Percentiles rank a stretch among this genome's conserved stretches.
phyloP scores from a whole-genome alignment of 2,113 vertebrate genomes.

The Columbina picui region DNA sequence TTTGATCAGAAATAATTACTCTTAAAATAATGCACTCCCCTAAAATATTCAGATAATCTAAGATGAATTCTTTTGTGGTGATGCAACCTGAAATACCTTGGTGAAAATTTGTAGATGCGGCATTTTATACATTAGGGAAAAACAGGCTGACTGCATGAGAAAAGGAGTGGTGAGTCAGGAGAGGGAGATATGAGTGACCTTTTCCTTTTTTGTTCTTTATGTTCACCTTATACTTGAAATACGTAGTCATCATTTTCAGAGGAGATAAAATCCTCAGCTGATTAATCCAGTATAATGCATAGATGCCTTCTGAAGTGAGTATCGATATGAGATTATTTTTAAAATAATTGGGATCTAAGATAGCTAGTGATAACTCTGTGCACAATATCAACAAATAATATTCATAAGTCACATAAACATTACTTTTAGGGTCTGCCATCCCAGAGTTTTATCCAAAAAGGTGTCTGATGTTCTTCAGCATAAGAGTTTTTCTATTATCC shows the following conservation, averaged over 20 bases:
- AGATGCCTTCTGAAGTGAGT: not conserved
- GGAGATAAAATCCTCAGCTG: not conserved
- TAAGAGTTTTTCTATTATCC: not conserved
- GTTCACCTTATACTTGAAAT: not conserved
- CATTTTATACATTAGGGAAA: not conserved
- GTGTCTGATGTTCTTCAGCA: not conserved
- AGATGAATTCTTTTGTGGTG: not conserved
- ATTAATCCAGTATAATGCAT: not conserved
- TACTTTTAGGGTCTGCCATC: not conserved
- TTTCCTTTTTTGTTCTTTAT: slow-evolving; percentile 1
- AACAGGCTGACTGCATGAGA: slow-evolving; percentile 12
- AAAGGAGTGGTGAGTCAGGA: slow-evolving; percentile 32
- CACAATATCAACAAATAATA: not conserved
- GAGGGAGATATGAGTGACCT: slow-evolving; percentile 20
- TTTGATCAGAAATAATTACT: slow-evolving; percentile 14
- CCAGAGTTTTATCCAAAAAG: not conserved
- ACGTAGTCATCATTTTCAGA: not conserved
- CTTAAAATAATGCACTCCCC: not conserved
- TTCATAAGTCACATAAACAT: not conserved
- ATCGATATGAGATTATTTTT: not conserved
- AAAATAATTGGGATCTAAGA: not conserved
- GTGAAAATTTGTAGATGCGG: not conserved
- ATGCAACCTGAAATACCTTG: not conserved
- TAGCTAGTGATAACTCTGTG: not conserved
- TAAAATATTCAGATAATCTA: not conserved